A percentile compares a stretch with the other conserved stretches of the same genome.
phyloP scores from a whole-genome alignment of 2,888 invertebrate species.

The Torymus texanus region DNA sequence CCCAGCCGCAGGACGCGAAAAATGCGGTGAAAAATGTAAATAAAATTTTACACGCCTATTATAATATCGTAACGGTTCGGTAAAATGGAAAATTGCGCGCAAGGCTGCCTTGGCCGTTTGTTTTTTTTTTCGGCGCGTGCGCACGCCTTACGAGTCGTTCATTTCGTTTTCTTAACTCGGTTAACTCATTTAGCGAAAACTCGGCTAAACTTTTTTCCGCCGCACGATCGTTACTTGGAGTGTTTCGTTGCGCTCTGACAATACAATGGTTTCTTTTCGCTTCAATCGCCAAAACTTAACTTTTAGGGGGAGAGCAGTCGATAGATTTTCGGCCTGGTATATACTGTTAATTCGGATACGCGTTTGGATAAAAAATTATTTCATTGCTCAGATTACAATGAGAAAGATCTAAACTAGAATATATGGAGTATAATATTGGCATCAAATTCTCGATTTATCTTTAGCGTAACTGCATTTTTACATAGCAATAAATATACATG shows the following conservation, averaged over 20 bases:
- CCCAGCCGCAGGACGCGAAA: constrained; percentile 33
- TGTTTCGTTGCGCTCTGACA: constrained; percentile 3
- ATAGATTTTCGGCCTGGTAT: constrained; percentile 21
- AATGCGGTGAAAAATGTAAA: constrained; percentile 59
- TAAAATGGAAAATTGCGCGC: constrained; percentile 35
- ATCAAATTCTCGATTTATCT: constrained; percentile 27
- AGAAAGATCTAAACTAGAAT: constrained; percentile 15
- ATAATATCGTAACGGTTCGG: constrained; percentile 16
- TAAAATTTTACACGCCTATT: constrained; percentile 56
- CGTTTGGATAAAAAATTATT: constrained; percentile 4
- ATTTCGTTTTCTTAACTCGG: neutral
- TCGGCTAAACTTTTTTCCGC: constrained; percentile 2
- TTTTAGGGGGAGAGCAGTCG: neutral
- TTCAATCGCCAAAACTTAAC: constrained; percentile 1
- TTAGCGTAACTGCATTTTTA: constrained; percentile 30
- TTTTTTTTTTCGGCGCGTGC: neutral
- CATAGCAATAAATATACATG: constrained; percentile 21
- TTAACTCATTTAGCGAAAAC: neutral
- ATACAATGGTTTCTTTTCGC: neutral
- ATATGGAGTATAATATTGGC: constrained; percentile 30
- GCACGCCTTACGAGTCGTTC: constrained; percentile 17
- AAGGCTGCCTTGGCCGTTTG: neutral
- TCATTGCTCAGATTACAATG: neutral
- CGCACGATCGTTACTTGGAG: neutral
- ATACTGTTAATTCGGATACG: neutral